These are phyloP conservation scores for Borostomias antarcticus DNA, from an alignment of 2,797 vertebrate species.

Conservation along the genomic window DNA sequence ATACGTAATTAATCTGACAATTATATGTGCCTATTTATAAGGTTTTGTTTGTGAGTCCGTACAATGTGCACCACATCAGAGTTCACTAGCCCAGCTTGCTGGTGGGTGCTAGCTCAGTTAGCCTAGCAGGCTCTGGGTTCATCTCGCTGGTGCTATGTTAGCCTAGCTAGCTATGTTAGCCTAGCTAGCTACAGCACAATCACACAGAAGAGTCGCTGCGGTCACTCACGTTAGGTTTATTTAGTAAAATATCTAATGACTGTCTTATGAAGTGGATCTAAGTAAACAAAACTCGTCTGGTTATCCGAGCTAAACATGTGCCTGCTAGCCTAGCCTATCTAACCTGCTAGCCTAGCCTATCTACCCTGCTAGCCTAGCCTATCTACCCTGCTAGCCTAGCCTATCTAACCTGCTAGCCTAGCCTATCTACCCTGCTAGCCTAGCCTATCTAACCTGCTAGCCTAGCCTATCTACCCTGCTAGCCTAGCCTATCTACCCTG, in stretches of 20 bases:
- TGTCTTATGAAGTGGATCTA: neutral
- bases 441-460: too few species aligned
- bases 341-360: neutral
- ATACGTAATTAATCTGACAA: neutral
- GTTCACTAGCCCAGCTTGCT: neutral
- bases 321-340: neutral
- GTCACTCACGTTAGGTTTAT: neutral
- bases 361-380: too few species aligned
- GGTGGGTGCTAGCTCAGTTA: too few species aligned
- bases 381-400: too few species aligned
- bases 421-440: too few species aligned
- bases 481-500: too few species aligned
- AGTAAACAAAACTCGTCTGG: neutral
- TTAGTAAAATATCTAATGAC: neutral
- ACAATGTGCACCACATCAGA: neutral
- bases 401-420: too few species aligned
- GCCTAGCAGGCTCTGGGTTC: too few species aligned
- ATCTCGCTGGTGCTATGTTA: too few species aligned
- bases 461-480: too few species aligned
- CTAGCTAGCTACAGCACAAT: neutral
- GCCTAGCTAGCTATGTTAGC: slow-evolving; percentile 2
- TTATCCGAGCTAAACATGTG: neutral
- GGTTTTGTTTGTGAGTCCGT: neutral
- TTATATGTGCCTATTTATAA: neutral
- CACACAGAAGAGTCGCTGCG: neutral